These are phyloP conservation scores for Drosophila littoralis DNA, from an alignment of 1,140 invertebrate species.

Conservation along the genomic window DNA sequence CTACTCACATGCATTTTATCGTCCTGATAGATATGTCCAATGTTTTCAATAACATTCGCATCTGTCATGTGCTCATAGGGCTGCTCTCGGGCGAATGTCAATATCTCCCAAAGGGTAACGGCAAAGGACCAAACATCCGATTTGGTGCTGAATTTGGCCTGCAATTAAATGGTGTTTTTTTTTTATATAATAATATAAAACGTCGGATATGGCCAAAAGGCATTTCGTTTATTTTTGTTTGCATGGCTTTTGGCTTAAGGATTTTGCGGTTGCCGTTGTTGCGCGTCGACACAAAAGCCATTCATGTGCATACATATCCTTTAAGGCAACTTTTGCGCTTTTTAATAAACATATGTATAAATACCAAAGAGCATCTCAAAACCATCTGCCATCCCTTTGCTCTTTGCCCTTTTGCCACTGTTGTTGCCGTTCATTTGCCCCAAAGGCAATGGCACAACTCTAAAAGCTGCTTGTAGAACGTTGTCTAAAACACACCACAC, in stretches of 20 bases:
- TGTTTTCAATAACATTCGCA: conserved; percentile 92
- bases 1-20: conserved; percentile 85
- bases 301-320: conserved; percentile 62
- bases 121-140: conserved; percentile 96
- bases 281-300: conserved; percentile 44
- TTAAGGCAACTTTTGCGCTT: conserved; percentile 69
- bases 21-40: conserved; percentile 89
- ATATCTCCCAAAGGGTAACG: conserved; percentile 95
- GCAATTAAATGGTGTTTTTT: conserved; percentile 51
- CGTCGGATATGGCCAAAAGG: conserved; percentile 29
- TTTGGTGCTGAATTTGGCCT: conserved; percentile 93
- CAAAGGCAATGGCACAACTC: conserved; percentile 54
- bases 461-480: conserved; percentile 52
- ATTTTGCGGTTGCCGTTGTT: conserved; percentile 51
- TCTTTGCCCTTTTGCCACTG: conserved; percentile 17
- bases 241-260: conserved; percentile 58
- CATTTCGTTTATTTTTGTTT: conserved; percentile 52
- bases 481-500: conserved; percentile 41
- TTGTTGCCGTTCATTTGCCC: conserved; percentile 53
- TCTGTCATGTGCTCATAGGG: conserved; percentile 92
- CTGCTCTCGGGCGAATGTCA: conserved; percentile 93
- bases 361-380: conserved; percentile 8
- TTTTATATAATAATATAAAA: conserved; percentile 22
- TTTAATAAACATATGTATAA: conserved; percentile 60
- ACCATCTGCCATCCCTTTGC: not conserved